A percentile compares a stretch with the other conserved stretches of the same genome.
These are phyloP conservation scores for Euura lappo DNA, from an alignment of 1,140 invertebrate genomes.

Conservation along the genomic window DNA sequence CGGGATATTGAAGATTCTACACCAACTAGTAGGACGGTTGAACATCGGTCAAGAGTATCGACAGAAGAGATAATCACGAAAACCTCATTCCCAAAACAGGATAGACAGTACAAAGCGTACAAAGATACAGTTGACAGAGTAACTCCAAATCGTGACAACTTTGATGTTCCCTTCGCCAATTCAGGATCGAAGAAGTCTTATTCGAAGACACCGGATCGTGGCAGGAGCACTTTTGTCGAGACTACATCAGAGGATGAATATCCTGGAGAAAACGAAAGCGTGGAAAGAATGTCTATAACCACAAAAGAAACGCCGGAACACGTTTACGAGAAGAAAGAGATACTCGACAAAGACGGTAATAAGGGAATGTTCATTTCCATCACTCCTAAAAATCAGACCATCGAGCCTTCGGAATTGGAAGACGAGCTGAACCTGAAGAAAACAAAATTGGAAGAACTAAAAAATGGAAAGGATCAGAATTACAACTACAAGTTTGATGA, in stretches of 20 bases:
- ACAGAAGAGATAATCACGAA: constrained; percentile 43
- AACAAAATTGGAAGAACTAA: constrained; percentile 22
- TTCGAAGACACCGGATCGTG: neutral
- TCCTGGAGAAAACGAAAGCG: constrained; percentile 17
- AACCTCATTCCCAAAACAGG: constrained; percentile 31
- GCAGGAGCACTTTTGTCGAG: neutral
- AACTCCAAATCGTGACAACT: too few species aligned
- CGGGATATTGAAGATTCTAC: constrained; percentile 12
- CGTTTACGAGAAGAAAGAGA: constrained; percentile 33
- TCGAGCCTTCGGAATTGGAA: constrained; percentile 7
- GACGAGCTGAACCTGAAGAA: neutral
- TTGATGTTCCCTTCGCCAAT: neutral
- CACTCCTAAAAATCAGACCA: constrained; percentile 25
- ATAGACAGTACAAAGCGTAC: neutral
- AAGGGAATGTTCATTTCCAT: constrained; percentile 27
- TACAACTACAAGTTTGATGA: constrained; percentile 17
- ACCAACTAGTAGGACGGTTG: constrained; percentile 32
- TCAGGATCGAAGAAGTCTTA: neutral
- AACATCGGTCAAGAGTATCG: constrained; percentile 36
- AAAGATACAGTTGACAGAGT: neutral
- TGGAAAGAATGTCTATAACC: constrained; percentile 33
- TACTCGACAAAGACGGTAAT: constrained; percentile 29
- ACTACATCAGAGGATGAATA: neutral
- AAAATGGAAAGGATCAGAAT: constrained; percentile 21
- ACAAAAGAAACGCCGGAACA: constrained; percentile 40